Conservation (phyloP, 2,113 vertebrate genomes). For the Beaufortia kweichowensis region DNA sequence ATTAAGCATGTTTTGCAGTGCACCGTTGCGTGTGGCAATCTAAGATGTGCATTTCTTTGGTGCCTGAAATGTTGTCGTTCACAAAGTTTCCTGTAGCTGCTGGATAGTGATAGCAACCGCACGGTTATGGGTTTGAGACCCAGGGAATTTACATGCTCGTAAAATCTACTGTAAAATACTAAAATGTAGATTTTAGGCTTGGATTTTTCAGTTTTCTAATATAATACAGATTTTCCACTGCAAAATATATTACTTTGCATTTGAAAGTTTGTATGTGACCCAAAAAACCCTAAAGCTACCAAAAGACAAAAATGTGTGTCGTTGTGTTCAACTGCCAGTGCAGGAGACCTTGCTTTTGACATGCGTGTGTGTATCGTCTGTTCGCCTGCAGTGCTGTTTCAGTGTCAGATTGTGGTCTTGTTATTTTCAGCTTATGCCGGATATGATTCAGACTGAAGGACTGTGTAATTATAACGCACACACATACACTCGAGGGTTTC, state of each 20-base stretch:
- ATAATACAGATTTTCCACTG: no score
- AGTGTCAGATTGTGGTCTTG: conserved; percentile 47
- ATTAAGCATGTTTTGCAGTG: background rate
- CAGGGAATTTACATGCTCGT: no score
- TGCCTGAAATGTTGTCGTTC: background rate
- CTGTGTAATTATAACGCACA: conserved; percentile 55
- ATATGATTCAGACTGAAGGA: conserved; percentile 59
- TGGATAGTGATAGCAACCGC: no score
- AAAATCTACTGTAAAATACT: no score
- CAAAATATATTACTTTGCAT: no score
- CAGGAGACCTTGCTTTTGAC: background rate
- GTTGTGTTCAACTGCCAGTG: background rate
- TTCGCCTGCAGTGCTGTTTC: conserved; percentile 37
- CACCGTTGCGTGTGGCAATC: no score
- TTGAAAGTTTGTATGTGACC: no score
- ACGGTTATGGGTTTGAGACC: no score
- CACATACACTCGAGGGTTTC: conserved; percentile 37
- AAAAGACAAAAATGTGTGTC: background rate
- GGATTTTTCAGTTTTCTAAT: no score
- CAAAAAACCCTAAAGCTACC: background rate
- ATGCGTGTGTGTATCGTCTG: background rate
- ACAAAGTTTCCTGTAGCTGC: no score
- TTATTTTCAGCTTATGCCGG: conserved; percentile 56
- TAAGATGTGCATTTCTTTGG: no score
- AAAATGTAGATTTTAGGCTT: no score